Conservation (phyloP, 2,113 vertebrate genomes). For the Nerophis ophidion region DNA sequence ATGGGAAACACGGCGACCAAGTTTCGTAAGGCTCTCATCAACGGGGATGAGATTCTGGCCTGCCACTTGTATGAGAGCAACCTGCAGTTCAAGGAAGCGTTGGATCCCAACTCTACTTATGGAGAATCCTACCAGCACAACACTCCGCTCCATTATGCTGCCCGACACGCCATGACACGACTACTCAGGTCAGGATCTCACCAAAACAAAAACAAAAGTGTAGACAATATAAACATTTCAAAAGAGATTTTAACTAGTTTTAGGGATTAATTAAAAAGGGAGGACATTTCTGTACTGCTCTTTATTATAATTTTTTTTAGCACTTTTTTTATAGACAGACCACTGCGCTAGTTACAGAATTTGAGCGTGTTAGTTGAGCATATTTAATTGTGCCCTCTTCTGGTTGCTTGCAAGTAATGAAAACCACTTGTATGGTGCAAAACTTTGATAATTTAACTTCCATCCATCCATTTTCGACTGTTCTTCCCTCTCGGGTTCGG, state of each 20-base stretch:
- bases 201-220: background rate
- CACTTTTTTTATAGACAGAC: too few species aligned
- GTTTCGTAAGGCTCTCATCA: slow-evolving; percentile 96
- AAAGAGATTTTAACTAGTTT: background rate
- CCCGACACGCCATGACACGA: slow-evolving; percentile 91
- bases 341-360: too few species aligned
- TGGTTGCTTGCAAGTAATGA: too few species aligned
- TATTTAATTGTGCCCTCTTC: too few species aligned
- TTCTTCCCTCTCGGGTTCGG: too few species aligned
- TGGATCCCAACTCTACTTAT: slow-evolving; percentile 96
- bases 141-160: slow-evolving; percentile 94
- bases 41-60: slow-evolving; percentile 90
- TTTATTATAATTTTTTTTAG: too few species aligned
- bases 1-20: slow-evolving; percentile 99
- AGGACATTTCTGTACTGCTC: background rate
- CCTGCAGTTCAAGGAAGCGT: slow-evolving; percentile 92
- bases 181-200: slow-evolving; percentile 83
- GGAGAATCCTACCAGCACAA: slow-evolving; percentile 98
- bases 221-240: background rate
- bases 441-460: too few species aligned
- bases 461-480: too few species aligned
- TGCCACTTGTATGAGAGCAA: slow-evolving; percentile 96
- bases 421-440: too few species aligned
- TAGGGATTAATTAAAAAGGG: background rate
- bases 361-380: too few species aligned